Base-by-base conservation (phyloP, 2,888 invertebrate species). In the Cremastinae sp. region DNA sequence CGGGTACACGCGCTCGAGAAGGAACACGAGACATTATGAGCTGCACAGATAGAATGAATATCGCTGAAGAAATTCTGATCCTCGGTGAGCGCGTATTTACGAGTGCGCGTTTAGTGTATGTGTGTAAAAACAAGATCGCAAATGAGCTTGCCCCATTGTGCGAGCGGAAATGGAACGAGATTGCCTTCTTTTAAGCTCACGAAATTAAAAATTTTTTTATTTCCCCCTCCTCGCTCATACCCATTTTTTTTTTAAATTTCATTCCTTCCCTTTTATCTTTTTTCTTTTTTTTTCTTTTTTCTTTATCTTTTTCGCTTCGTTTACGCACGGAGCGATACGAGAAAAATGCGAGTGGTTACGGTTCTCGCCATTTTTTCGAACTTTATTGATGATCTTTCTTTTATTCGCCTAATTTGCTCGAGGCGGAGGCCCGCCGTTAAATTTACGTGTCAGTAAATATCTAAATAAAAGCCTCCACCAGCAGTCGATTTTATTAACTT, bases 121-220 rank as follows among this genome's bases (percentile, higher is more conserved):
- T 8, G 16, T 47, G 18, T 47, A 47, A 65, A 22, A 10, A 20
- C 34, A 59, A 54, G 51, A 72, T 51, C 51, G 65, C 58, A 73
- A 73, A 66, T 41, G 51, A 59, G 53, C 49, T 20, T 28, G n/a
- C n/a, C 47, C 34, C 59, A 36, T 73, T 61, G 45, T 43, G 45
- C 65, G 12, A 65, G 28, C 34, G 66, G 47, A 58, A 68, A 68
- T 45, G 16, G 34, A 68, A 74, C 56, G 49, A 68, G 54, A 74
- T 74, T 38, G 56, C 36, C 47, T 34, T 61, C 59, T 53, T 51
- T 16, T 43, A 20, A 56, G 38, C 36, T 14, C 20, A n/a, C n/a
- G 53, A 10, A 53, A 49, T 62, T 62, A 41, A 45, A 66, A 59
- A 14, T 56, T 14, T 38, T 28, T 28, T n/a, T n/a, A n/a, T n/a